Conservation (phyloP, 2,113 vertebrate genomes). For the Numenius arquata region DNA sequence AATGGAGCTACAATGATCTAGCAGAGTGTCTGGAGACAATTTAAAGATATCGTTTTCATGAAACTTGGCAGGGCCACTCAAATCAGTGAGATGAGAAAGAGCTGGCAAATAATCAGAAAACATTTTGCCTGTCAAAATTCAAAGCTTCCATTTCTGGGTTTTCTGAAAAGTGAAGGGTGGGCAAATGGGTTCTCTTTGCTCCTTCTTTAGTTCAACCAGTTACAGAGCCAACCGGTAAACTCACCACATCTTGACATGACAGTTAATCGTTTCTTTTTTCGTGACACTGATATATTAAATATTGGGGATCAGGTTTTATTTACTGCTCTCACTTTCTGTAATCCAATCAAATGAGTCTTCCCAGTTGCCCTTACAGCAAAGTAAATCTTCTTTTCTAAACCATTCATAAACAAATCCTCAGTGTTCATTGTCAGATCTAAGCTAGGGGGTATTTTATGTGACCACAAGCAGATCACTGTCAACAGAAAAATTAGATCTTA, state of each 20-base stretch:
- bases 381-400: constrained; percentile 26
- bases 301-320: constrained; percentile 34
- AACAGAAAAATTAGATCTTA: not conserved
- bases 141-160: not conserved
- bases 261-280: constrained; percentile 24
- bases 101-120: not conserved
- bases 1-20: not conserved
- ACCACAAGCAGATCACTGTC: not conserved
- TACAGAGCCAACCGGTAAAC: not conserved
- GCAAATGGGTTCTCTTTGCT: not conserved
- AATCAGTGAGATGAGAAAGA: not conserved
- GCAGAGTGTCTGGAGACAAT: not conserved
- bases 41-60: not conserved
- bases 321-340: constrained; percentile 21
- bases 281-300: constrained; percentile 14
- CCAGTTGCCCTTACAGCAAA: constrained; percentile 26
- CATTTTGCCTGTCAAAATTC: not conserved
- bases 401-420: not conserved
- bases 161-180: not conserved
- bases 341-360: constrained; percentile 10
- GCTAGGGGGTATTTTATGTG: constrained; percentile 34
- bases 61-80: constrained; percentile 21
- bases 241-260: not conserved
- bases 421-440: constrained; percentile 22
- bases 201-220: not conserved